These are phyloP conservation scores for Dipodomys merriami DNA, from an alignment of 2,113 vertebrate genomes.

Conservation along the genomic window DNA sequence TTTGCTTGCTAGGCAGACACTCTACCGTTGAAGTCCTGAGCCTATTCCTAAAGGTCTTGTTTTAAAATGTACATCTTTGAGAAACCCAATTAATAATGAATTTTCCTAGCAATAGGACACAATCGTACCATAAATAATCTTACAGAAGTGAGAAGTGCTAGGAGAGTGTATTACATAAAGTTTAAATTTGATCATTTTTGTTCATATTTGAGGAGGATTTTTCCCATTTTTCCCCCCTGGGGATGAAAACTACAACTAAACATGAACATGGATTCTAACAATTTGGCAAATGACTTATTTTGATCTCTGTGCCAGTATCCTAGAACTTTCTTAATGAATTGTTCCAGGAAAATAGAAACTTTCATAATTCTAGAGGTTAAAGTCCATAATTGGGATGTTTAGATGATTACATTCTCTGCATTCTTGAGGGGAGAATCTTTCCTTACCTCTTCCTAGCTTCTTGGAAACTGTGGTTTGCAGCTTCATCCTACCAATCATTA, in stretches of 20 bases:
- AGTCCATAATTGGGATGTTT: not conserved
- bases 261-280: not conserved
- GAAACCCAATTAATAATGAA: constrained; percentile 65
- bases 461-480: not conserved
- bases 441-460: not conserved
- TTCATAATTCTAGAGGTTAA: not conserved
- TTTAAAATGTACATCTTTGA: constrained; percentile 54
- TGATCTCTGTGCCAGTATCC: not conserved
- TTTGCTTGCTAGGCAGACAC: too few relatives aligned
- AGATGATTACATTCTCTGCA: not conserved
- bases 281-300: not conserved
- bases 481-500: too few relatives aligned
- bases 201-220: constrained; percentile 16
- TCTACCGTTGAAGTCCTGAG: too few relatives aligned
- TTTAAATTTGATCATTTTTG: not conserved
- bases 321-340: not conserved
- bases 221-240: not conserved
- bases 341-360: not conserved
- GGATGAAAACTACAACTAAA: not conserved
- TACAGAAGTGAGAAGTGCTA: constrained; percentile 19
- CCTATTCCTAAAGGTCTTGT: not conserved
- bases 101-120: not conserved
- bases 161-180: not conserved
- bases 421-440: not conserved
- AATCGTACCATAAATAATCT: constrained; percentile 48